These are phyloP conservation scores for Psophia crepitans DNA, from an alignment of 2,113 vertebrate genomes.

Conservation along the genomic window DNA sequence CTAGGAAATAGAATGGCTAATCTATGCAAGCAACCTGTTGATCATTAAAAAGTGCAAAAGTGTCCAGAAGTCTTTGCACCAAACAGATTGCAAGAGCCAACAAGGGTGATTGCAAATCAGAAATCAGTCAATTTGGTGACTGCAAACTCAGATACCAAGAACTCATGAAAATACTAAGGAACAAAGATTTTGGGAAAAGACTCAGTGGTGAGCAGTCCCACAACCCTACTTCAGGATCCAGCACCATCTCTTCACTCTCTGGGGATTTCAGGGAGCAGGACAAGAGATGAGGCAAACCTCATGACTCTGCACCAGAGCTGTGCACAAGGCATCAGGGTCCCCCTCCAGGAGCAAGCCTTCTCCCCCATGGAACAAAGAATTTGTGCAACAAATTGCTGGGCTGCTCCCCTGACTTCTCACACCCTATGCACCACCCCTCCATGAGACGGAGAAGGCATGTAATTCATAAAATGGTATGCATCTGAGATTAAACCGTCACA, in stretches of 20 bases:
- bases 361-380: fast-evolving
- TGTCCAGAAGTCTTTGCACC: neutral
- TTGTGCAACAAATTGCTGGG: neutral
- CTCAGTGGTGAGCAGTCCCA: neutral
- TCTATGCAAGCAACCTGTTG: neutral
- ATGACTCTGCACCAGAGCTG: neutral
- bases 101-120: neutral
- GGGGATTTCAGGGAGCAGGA: neutral
- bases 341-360: neutral
- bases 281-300: neutral
- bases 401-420: neutral
- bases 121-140: no score
- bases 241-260: neutral
- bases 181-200: neutral
- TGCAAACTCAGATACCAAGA: neutral
- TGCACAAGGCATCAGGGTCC: neutral
- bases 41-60: neutral
- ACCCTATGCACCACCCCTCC: neutral
- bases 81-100: neutral
- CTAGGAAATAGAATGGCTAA: neutral
- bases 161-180: neutral
- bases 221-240: neutral
- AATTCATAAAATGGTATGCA: neutral
- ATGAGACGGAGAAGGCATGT: neutral
- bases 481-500: neutral